Conservation (phyloP, 1,140 invertebrate species). For the Nautilus pompilius region DNA sequence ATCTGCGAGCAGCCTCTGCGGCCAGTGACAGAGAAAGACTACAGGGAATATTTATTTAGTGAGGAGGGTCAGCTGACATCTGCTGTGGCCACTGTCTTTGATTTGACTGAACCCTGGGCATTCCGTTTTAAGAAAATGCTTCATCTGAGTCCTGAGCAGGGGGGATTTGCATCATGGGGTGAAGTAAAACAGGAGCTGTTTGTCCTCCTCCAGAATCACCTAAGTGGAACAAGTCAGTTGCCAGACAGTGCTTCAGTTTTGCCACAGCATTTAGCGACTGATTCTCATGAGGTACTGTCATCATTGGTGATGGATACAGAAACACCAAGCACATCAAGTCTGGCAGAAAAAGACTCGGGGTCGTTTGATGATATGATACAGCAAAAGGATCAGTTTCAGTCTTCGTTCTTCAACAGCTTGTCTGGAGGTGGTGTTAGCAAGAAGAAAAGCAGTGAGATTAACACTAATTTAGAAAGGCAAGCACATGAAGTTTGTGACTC, state of each 20-base stretch:
- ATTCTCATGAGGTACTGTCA: background rate
- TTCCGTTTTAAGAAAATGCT: background rate
- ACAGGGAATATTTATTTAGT: conserved; percentile 4
- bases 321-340: background rate
- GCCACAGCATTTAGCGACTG: background rate
- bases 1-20: background rate
- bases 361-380: too few species aligned
- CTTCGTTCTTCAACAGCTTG: too few species aligned
- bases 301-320: background rate
- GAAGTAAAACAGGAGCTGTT: conserved; percentile 1
- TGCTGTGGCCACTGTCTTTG: background rate
- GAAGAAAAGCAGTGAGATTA: too few species aligned
- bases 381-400: too few species aligned
- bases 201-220: background rate
- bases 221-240: background rate
- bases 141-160: background rate
- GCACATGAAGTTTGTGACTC: too few species aligned
- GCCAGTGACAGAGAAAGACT: background rate
- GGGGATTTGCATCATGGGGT: background rate
- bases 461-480: too few species aligned
- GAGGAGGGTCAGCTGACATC: conserved; percentile 1
- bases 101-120: conserved; percentile 4
- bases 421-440: too few species aligned
- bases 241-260: background rate
- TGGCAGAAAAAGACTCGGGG: background rate